These are phyloP conservation scores for Aphelinus certus DNA, from an alignment of 1,140 invertebrate species.

Conservation along the genomic window DNA sequence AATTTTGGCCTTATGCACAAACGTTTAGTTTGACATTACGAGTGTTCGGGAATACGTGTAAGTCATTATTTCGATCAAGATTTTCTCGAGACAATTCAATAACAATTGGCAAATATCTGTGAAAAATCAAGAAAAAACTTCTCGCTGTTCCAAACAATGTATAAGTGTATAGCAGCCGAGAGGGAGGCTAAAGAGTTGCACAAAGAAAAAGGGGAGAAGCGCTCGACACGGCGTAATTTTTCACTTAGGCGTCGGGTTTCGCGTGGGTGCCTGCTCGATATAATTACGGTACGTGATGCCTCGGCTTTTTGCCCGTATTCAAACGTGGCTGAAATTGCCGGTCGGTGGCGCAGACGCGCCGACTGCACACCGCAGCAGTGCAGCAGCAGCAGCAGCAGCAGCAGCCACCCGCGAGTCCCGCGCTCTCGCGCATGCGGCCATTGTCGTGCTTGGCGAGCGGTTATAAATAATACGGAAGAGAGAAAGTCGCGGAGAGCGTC, in stretches of 20 bases:
- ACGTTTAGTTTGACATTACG: too few species aligned
- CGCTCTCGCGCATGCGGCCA: too few species aligned
- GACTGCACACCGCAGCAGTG: too few species aligned
- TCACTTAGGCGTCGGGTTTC: constrained; percentile 37
- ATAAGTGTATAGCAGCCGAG: too few species aligned
- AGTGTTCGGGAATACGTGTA: too few species aligned
- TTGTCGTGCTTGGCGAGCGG: not conserved
- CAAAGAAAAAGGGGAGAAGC: not conserved
- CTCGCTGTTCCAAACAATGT: too few species aligned
- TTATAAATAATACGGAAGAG: constrained; percentile 36
- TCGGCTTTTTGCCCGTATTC: constrained; percentile 41
- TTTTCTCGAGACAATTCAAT: too few species aligned
- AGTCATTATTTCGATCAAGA: too few species aligned
- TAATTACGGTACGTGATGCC: constrained; percentile 42
- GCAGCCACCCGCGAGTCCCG: not conserved
- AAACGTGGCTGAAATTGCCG: constrained; percentile 50
- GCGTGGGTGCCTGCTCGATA: constrained; percentile 40
- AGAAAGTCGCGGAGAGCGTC: constrained; percentile 12
- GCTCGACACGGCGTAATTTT: constrained; percentile 35
- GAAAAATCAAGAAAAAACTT: too few species aligned
- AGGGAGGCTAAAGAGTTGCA: not conserved
- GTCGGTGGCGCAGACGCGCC: constrained; percentile 14
- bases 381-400: too few species aligned
- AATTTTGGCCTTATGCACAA: too few species aligned
- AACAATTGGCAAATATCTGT: too few species aligned